Conservation (phyloP, 2,888 invertebrate species). For the Pteria penguin region DNA sequence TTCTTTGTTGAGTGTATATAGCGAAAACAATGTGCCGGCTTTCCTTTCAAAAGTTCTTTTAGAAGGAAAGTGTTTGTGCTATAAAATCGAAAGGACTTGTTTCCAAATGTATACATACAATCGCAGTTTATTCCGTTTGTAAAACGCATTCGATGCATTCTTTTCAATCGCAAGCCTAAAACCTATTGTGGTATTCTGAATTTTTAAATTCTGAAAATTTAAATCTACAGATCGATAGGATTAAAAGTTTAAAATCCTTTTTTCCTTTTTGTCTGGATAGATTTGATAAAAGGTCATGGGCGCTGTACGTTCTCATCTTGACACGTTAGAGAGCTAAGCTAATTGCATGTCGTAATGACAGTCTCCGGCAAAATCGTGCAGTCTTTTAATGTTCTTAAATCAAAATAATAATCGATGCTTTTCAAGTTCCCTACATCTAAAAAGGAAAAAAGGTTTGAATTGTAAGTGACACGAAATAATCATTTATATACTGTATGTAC, state of each 20-base stretch:
- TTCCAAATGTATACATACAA: neutral
- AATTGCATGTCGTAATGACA: neutral
- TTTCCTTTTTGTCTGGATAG: neutral
- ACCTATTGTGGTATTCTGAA: neutral
- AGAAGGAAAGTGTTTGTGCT: neutral
- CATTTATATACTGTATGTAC: too few relatives aligned
- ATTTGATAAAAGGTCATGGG: neutral
- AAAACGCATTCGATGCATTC: neutral
- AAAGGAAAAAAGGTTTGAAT: too few relatives aligned
- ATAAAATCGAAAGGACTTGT: neutral
- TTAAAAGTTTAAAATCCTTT: neutral
- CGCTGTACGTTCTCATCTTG: neutral
- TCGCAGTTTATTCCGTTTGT: neutral
- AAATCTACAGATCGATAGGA: neutral
- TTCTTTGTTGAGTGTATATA: too few relatives aligned
- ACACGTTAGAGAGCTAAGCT: neutral
- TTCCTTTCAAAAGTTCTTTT: neutral
- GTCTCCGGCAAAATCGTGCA: neutral
- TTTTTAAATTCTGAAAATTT: neutral
- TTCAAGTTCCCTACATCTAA: too few relatives aligned
- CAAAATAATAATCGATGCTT: too few relatives aligned
- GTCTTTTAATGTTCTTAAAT: too few relatives aligned
- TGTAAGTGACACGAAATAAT: too few relatives aligned
- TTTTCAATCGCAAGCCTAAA: neutral
- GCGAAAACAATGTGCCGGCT: neutral